Conservation (phyloP, 2,797 vertebrate genomes). For the Octomys mimax region DNA sequence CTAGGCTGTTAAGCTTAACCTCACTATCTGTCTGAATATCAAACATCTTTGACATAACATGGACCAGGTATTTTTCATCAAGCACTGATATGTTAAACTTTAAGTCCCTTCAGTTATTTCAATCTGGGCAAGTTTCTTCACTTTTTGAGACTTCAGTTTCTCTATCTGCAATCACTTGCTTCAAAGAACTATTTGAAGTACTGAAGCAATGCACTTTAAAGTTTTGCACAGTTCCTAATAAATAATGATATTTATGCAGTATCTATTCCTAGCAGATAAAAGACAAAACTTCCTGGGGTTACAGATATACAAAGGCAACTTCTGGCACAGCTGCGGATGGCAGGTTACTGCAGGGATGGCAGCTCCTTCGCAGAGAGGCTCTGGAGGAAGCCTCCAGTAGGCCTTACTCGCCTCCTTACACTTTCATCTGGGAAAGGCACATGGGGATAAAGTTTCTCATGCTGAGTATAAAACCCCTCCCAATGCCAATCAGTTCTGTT, state of each 20-base stretch:
- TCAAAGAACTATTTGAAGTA: background rate
- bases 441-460: background rate
- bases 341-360: background rate
- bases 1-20: too few relatives aligned
- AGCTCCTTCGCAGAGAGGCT: background rate
- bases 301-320: background rate
- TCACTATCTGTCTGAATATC: too few relatives aligned
- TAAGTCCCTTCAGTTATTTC: too few relatives aligned
- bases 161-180: background rate
- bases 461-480: background rate
- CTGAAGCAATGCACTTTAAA: background rate
- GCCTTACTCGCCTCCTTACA: background rate
- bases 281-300: background rate
- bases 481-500: background rate
- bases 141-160: background rate
- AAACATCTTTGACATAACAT: too few relatives aligned
- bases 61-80: too few relatives aligned
- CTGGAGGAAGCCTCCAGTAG: background rate
- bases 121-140: background rate
- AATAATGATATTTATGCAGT: background rate
- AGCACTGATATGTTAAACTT: too few relatives aligned
- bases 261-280: background rate
- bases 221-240: background rate
- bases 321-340: background rate
- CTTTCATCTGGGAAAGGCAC: background rate